Percentiles rank a stretch among this genome's conserved stretches.
phyloP scores from a whole-genome alignment of 2,888 invertebrate genomes.

The Euzetes globulus region DNA sequence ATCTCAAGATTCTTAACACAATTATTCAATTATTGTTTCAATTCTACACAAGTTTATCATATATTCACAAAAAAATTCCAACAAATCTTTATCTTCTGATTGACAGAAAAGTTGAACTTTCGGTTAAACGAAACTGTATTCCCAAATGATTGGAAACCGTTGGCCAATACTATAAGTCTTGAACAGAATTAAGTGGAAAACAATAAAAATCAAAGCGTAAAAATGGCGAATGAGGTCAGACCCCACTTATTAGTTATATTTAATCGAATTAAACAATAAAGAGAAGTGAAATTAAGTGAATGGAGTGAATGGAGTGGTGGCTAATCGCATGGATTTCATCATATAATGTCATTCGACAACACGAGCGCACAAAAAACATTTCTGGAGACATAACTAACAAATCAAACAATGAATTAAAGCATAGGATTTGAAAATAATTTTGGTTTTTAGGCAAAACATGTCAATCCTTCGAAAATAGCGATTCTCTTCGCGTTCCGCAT shows the following conservation, averaged over 20 bases:
- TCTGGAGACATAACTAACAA: slow-evolving; percentile 25
- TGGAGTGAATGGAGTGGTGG: neutral
- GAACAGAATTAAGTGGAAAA: neutral
- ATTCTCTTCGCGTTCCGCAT: slow-evolving; percentile 28
- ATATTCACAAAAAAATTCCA: no score
- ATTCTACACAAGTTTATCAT: no score
- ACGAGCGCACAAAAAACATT: slow-evolving; percentile 14
- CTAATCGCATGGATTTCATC: neutral
- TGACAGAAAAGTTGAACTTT: no score
- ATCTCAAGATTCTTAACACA: neutral
- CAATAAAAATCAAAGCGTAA: neutral
- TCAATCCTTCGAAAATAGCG: slow-evolving; percentile 26
- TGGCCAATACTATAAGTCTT: neutral
- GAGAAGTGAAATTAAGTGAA: neutral
- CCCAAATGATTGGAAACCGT: neutral
- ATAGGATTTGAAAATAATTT: slow-evolving; percentile 1
- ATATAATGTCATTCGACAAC: slow-evolving; percentile 14
- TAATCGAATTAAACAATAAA: slow-evolving; percentile 10
- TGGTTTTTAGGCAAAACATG: slow-evolving; percentile 9
- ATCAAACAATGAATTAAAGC: slow-evolving; percentile 13
- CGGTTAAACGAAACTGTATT: no score
- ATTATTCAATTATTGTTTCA: no score
- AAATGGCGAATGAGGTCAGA: neutral
- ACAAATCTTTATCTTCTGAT: no score
- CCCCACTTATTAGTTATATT: neutral